Evolutionary conservation across 2,797 vertebrate species (phyloP).

Genomic region (Acipenser ruthenus): DNA sequence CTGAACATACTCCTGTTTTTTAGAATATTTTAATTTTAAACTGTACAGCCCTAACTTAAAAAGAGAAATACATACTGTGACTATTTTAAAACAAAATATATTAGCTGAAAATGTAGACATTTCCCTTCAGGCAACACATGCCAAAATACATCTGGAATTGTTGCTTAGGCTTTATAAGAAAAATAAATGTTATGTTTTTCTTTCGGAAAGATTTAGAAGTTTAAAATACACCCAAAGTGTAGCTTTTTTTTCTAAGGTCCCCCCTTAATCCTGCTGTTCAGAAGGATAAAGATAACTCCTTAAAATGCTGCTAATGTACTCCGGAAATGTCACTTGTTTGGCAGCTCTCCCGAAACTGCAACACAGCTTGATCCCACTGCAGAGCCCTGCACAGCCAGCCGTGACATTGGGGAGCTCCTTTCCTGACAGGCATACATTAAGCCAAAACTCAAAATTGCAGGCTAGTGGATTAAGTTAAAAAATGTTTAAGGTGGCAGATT

Average conservation of each 20-base stretch:
- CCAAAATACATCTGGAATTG: too few species aligned
- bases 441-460: constrained; percentile 17
- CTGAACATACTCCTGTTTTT: too few species aligned
- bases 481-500: constrained; percentile 16
- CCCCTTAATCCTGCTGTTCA: constrained; percentile 24
- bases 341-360: constrained; percentile 40
- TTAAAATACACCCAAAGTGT: neutral
- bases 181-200: too few species aligned
- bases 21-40: too few species aligned
- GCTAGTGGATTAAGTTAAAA: constrained; percentile 28
- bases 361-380: constrained; percentile 43
- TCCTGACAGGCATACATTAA: constrained; percentile 51
- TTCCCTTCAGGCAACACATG: too few species aligned
- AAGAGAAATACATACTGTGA: too few species aligned
- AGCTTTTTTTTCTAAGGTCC: neutral
- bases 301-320: constrained; percentile 50
- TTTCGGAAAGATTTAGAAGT: too few species aligned
- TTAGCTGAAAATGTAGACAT: too few species aligned
- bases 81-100: too few species aligned
- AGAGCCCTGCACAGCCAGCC: constrained; percentile 33
- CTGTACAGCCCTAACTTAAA: too few species aligned
- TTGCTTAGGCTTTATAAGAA: too few species aligned
- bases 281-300: constrained; percentile 48
- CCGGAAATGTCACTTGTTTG: constrained; percentile 52
- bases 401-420: constrained; percentile 41